Conservation (phyloP, 2,797 vertebrate genomes). For the Mus caroli region DNA sequence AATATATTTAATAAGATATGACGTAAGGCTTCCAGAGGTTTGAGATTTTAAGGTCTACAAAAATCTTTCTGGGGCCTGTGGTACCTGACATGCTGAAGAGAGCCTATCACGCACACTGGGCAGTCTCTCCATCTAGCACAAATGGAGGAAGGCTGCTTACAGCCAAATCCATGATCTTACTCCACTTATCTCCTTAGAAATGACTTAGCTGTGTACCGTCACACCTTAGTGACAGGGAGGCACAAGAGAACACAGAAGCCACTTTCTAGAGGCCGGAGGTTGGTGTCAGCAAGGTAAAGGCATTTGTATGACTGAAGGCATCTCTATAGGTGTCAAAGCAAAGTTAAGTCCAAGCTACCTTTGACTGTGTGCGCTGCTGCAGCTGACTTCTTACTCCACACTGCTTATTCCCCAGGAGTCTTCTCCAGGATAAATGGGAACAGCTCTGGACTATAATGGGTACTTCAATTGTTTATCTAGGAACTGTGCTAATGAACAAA, state of each 20-base stretch:
- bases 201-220: neutral
- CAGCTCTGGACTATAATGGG: neutral
- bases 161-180: neutral
- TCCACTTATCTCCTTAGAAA: constrained; percentile 30
- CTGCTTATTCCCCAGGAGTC: neutral
- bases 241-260: neutral
- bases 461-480: neutral
- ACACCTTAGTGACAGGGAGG: neutral
- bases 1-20: neutral
- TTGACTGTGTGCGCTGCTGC: neutral
- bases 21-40: neutral
- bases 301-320: neutral
- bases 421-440: neutral
- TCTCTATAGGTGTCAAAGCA: constrained; percentile 29
- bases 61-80: neutral
- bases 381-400: neutral
- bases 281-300: neutral
- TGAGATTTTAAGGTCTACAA: neutral
- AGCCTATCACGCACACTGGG: neutral
- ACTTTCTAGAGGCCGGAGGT: constrained; percentile 22
- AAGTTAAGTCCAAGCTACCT: neutral
- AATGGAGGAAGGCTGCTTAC: neutral
- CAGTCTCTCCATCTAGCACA: neutral
- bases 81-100: neutral
- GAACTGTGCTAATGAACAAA: neutral